phyloP scores from a whole-genome alignment of 2,797 vertebrate genomes.

The Liasis olivaceus region DNA sequence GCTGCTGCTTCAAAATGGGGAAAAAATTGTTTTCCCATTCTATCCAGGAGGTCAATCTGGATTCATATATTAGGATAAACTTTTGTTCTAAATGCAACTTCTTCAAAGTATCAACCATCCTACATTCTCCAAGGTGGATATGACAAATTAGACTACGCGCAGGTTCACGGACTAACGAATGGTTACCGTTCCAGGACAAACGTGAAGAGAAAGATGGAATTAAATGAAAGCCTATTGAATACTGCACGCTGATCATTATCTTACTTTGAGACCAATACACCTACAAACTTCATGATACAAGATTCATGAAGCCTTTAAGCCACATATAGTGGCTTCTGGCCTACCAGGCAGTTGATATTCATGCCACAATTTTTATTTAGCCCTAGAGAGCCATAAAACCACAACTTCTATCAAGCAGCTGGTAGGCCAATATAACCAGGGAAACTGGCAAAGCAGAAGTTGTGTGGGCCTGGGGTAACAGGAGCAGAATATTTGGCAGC shows the following conservation, averaged over 20 bases:
- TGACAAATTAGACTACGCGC: not conserved
- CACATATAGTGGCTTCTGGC: not conserved
- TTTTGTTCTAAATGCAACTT: not conserved
- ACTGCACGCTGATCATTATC: not conserved
- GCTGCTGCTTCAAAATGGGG: not conserved
- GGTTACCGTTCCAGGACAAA: not conserved
- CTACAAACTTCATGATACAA: not conserved
- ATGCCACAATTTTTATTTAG: not conserved
- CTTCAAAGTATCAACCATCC: not conserved
- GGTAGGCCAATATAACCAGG: not conserved
- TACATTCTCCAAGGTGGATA: not conserved
- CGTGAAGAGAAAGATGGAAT: not conserved
- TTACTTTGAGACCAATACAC: not conserved
- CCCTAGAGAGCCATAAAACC: not conserved
- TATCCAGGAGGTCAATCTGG: not conserved
- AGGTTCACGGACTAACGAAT: not conserved
- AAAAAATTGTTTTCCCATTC: not conserved
- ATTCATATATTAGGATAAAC: not conserved
- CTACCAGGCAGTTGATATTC: not conserved
- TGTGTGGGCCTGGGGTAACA: not conserved
- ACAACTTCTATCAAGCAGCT: not conserved
- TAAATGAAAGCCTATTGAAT: not conserved
- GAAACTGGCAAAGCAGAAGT: not conserved
- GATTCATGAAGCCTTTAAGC: not conserved
- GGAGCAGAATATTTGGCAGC: slow-evolving; percentile 1